A percentile compares a stretch with the other conserved stretches of the same genome.
phyloP scores from a whole-genome alignment of 2,888 invertebrate species.

The Orthosia gothica region DNA sequence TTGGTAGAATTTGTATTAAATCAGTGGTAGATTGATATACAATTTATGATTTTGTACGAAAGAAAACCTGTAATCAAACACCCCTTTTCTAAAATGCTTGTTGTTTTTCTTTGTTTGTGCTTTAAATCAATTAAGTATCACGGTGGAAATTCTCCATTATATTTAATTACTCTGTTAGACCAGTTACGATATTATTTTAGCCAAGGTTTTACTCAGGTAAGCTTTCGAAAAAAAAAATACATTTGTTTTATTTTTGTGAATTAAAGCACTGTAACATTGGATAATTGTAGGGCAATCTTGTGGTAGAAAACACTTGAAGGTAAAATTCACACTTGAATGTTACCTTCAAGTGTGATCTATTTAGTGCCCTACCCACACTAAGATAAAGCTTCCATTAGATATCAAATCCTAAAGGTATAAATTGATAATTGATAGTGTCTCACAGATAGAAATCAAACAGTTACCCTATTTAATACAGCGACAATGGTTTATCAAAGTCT shows the following conservation, averaged over 20 bases:
- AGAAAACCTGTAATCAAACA: not conserved
- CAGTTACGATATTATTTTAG: not conserved
- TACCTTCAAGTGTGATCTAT: not conserved
- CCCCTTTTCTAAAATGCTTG: not conserved
- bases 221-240: slow-evolving; percentile 6
- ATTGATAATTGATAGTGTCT: slow-evolving; percentile 34
- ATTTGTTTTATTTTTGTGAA: too few species aligned
- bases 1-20: slow-evolving; percentile 20
- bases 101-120: not conserved
- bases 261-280: not conserved
- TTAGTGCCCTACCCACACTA: not conserved
- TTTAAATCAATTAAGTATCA: not conserved
- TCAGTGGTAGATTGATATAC: not conserved
- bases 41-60: slow-evolving; percentile 17
- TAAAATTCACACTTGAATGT: too few species aligned
- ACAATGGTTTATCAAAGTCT: slow-evolving; percentile 50
- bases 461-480: slow-evolving; percentile 20
- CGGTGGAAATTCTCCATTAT: not conserved
- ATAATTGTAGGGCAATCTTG: not conserved
- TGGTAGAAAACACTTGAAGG: too few species aligned
- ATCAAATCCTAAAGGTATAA: slow-evolving; percentile 10
- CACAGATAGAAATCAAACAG: slow-evolving; percentile 47
- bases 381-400: slow-evolving; percentile 17
- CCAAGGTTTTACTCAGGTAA: not conserved
- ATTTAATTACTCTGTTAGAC: not conserved